Evolutionary conservation across 2,113 vertebrate genomes (phyloP), one percentile per base, ranked within the genome.

Genomic region (Paradoxurus hermaphroditus): DNA sequence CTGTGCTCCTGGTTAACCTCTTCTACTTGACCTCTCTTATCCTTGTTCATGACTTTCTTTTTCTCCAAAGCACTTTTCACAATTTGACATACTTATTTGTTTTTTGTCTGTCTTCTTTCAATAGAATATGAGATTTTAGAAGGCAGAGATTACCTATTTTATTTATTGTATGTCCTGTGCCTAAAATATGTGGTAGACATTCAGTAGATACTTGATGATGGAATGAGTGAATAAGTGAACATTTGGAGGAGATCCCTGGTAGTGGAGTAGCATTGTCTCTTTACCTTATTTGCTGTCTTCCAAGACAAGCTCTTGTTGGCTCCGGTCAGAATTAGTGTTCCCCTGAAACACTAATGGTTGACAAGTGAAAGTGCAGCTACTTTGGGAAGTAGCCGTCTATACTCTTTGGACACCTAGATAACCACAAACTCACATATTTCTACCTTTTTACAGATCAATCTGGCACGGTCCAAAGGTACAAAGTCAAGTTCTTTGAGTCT

Each of bases 121-220:
- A 21, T 83, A 77, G 78, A 62, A 62, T 75, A 77, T 49, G 19
- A 53, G 11, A 14, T 59, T 94, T 82, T 56, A 46, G 73, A 82
- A 63, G 59, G 2, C 31, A 91, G 41, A 41, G 4, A 39, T 68
- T 67, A 21, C 6, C 5, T 63, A 1, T 90, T 41, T 84, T 88
- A 49, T 63, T 91, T 7, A 19, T 5, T 36, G 0, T 10, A 9
- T 91, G 44, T 88, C 27, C 73, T 82, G 4, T 82, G 12, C 41
- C 25, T 70, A n/a, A 8, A 86, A 86, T 82, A 77, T n/a, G 7
- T 16, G 59, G 8, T 13, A 27, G 3, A 49, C 78, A 15, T 39
- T 94, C 39, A 88, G 31, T 39, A 86, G 86, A 49, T 86, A 59
- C 29, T 34, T 91, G 23, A 13, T 94, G 19, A 86, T 70, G 34